Conservation (phyloP, 2,113 vertebrate species). For the Cottus gobio region DNA sequence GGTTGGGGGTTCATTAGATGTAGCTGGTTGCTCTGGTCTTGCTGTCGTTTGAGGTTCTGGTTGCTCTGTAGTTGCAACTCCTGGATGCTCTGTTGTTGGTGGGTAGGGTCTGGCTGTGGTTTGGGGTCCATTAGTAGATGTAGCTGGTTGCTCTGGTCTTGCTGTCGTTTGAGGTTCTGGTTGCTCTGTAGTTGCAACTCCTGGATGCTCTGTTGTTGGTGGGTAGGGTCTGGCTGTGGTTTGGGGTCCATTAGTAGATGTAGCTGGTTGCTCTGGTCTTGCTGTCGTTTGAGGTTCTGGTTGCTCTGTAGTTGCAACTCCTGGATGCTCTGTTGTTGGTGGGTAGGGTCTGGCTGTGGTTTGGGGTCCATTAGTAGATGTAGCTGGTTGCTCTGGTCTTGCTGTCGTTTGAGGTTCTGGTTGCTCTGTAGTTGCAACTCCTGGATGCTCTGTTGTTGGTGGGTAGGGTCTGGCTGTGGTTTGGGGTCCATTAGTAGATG, state of each 20-base stretch:
- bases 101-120: background rate
- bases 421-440: background rate
- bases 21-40: background rate
- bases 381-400: too few species aligned
- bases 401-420: background rate
- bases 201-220: background rate
- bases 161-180: background rate
- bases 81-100: background rate
- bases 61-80: background rate
- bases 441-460: background rate
- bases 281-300: too few species aligned
- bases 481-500: background rate
- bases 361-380: too few species aligned
- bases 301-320: too few species aligned
- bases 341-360: background rate
- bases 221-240: background rate
- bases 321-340: too few species aligned
- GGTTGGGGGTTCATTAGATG: background rate
- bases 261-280: too few species aligned
- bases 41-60: conserved; percentile 1
- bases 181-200: background rate
- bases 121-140: background rate
- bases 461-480: background rate
- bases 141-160: background rate
- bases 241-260: background rate